Percentiles rank a stretch among this genome's conserved stretches.
Conservation (phyloP, 2,888 invertebrate genomes). For the Eilema griseolum region DNA sequence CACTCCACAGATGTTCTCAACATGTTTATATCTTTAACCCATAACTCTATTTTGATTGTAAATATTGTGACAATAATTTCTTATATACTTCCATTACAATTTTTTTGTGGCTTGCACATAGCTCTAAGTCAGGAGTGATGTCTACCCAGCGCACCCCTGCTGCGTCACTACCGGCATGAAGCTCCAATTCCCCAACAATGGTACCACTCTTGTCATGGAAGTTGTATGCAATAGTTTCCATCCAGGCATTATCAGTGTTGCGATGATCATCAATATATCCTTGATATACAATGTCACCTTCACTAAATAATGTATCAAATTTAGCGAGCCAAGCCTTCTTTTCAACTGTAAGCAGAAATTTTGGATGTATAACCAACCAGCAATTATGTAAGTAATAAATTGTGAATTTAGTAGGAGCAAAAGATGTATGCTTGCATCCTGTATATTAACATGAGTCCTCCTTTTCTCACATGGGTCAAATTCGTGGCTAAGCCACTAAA, state of each 20-base stretch:
- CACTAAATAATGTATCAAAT: slow-evolving; percentile 90
- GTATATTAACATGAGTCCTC: too few relatives aligned
- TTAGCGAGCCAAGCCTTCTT: slow-evolving; percentile 68
- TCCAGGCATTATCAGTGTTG: slow-evolving; percentile 99
- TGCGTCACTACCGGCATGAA: slow-evolving; percentile 97
- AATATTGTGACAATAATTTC: slow-evolving; percentile 39
- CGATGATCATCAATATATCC: slow-evolving; percentile 99
- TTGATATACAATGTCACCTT: slow-evolving; percentile 91
- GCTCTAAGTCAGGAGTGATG: slow-evolving; percentile 88
- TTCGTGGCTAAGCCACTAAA: too few relatives aligned
- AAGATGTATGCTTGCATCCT: too few relatives aligned
- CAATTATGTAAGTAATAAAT: too few relatives aligned
- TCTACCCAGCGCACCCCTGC: slow-evolving; percentile 96
- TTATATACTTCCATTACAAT: slow-evolving; percentile 91
- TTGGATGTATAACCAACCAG: not conserved
- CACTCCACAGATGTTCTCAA: too few relatives aligned
- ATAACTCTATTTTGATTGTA: slow-evolving; percentile 19
- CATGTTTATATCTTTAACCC: too few relatives aligned
- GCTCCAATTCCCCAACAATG: slow-evolving; percentile 89
- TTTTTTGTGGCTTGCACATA: slow-evolving; percentile 96
- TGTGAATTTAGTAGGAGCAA: too few relatives aligned
- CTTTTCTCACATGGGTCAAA: too few relatives aligned
- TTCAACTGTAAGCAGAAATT: slow-evolving; percentile 63
- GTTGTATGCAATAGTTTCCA: slow-evolving; percentile 97
- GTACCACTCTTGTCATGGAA: slow-evolving; percentile 95